Evolutionary conservation across 2,797 vertebrate genomes (phyloP), one percentile per base, ranked within the genome.

Genomic region (Pipistrellus pipistrellus): DNA sequence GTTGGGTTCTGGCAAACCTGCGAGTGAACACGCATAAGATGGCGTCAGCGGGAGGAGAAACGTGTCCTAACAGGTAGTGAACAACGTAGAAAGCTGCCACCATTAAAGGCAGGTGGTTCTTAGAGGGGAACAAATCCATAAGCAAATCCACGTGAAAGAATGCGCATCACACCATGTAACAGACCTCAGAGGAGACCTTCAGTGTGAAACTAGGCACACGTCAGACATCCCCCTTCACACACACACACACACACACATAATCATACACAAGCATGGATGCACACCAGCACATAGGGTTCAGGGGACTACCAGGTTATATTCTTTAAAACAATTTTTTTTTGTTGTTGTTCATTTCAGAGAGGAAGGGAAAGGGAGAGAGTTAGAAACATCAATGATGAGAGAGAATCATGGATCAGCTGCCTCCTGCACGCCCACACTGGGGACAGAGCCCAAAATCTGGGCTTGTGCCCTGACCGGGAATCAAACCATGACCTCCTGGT

Each of bases 1-100:
- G 91, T 99, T 99, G 89, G 99, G 99, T 95, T 99, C 99, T 77
- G 99, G 99, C 44, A 99, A 98, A 98, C 99, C 99, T 99, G 95
- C 95, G 93, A 88, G 97, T 72, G 66, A 94, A 95, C 94, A 94
- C 94, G 93, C 32, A 93, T 12, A 93, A 91, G 88, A 85, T 38
- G 48, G n/a, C 6, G 17, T 97, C 84, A 97, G 62, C 8, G 83
- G 6, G 27, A 85, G 17, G 11, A 89, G 0, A 6, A 5, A 3
- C 1, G 32, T 93, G 71, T 88, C 30, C 41, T 57, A 77, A 2
- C 15, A 0, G 7, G 32, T 57, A 38, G 77, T 85, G 32, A 6
- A 55, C n/a, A 23, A 27, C 4, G 14, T 13, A 64, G 41, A 90
- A 59, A 72, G 23, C 15, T 91, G 9, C 11, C 4, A 69, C 59